These are phyloP conservation scores for Mesitornis unicolor DNA, from an alignment of 2,113 vertebrate species.

Conservation along the genomic window DNA sequence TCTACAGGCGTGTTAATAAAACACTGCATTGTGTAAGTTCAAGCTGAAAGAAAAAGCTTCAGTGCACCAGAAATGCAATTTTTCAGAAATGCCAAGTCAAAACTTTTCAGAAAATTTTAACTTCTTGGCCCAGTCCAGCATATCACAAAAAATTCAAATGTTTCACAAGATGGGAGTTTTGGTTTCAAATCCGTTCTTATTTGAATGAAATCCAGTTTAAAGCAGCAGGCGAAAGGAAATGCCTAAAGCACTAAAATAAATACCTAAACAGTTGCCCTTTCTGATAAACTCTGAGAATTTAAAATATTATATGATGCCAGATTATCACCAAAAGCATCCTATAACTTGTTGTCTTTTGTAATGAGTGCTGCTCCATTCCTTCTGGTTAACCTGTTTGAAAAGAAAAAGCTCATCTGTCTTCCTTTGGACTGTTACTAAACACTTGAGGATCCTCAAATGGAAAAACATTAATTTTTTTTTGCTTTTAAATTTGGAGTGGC, in stretches of 20 bases:
- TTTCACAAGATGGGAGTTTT: not conserved
- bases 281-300: not conserved
- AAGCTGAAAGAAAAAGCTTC: not conserved
- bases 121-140: not conserved
- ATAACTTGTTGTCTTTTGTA: not conserved
- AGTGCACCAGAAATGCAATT: not conserved
- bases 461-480: not conserved
- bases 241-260: not conserved
- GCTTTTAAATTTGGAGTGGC: not conserved
- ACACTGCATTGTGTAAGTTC: not conserved
- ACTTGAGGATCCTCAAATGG: not conserved
- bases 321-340: not conserved
- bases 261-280: not conserved
- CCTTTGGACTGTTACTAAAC: not conserved
- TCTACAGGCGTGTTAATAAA: not conserved
- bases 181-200: not conserved
- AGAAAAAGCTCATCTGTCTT: not conserved
- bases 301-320: not conserved
- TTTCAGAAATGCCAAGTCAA: not conserved
- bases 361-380: not conserved
- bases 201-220: not conserved
- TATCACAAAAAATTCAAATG: not conserved
- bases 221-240: not conserved
- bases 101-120: not conserved
- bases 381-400: not conserved